These are phyloP conservation scores for Lerista edwardsae DNA, from an alignment of 2,797 vertebrate species.

Conservation along the genomic window DNA sequence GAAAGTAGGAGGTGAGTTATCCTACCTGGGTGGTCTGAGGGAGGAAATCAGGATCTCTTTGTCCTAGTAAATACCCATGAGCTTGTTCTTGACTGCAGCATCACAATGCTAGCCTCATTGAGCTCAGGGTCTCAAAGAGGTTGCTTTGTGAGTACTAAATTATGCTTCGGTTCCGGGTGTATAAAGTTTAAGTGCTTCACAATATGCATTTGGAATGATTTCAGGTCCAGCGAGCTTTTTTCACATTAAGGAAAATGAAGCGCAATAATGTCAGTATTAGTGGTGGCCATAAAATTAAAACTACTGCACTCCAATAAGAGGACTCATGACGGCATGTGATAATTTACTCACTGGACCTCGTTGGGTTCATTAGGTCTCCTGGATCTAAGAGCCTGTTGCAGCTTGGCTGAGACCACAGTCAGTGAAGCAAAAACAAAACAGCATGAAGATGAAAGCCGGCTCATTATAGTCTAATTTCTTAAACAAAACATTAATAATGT, in stretches of 20 bases:
- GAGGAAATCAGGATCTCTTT: neutral
- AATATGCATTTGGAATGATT: constrained; percentile 10
- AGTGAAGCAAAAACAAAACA: constrained; percentile 49
- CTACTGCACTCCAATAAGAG: constrained; percentile 10
- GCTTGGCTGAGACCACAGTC: neutral
- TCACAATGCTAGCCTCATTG: neutral
- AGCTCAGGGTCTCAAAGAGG: neutral
- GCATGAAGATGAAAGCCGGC: constrained; percentile 22
- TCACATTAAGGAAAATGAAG: neutral
- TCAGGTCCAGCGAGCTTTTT: neutral
- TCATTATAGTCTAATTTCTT: constrained; percentile 39
- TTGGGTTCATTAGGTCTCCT: neutral
- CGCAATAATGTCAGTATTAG: constrained; percentile 17
- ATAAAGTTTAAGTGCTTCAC: constrained; percentile 16
- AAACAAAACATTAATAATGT: constrained; percentile 26
- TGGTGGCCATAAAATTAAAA: constrained; percentile 37
- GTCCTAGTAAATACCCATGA: neutral
- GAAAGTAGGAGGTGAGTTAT: neutral
- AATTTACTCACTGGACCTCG: constrained; percentile 26
- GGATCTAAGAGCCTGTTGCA: constrained; percentile 13
- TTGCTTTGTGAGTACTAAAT: neutral
- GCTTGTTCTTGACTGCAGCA: neutral
- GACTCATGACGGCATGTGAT: constrained; percentile 14
- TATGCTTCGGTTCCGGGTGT: neutral
- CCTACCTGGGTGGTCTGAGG: neutral